phyloP scores from a whole-genome alignment of 2,797 vertebrate species.

The Megalops cyprinoides region DNA sequence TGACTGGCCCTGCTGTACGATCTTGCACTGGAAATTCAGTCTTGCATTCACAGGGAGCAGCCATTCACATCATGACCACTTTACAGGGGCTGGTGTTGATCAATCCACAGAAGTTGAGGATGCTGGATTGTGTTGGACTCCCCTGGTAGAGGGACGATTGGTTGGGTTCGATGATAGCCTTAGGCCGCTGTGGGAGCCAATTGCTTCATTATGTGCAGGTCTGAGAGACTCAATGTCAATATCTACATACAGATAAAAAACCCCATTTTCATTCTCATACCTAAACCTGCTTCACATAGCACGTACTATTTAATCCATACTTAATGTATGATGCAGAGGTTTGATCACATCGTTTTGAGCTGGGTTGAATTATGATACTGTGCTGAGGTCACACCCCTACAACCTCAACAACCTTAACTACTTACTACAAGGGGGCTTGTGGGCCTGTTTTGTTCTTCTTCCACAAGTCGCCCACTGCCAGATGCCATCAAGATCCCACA shows the following conservation, averaged over 20 bases:
- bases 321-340: background rate
- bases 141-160: background rate
- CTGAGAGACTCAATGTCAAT: background rate
- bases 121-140: background rate
- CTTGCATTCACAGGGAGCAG: background rate
- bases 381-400: no score
- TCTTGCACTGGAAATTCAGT: background rate
- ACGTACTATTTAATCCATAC: background rate
- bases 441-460: background rate
- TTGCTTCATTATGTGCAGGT: background rate
- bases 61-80: background rate
- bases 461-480: background rate
- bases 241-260: background rate
- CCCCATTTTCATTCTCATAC: no score
- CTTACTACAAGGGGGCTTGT: background rate
- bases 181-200: background rate
- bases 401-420: background rate
- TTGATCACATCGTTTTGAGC: background rate
- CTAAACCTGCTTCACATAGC: background rate
- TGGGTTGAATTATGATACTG: background rate
- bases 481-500: no score
- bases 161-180: conserved; percentile 5
- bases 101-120: background rate
- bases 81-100: background rate
- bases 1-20: background rate